phyloP scores from a whole-genome alignment of 1,140 invertebrate species.

The Thalassaphorura encarpata region DNA sequence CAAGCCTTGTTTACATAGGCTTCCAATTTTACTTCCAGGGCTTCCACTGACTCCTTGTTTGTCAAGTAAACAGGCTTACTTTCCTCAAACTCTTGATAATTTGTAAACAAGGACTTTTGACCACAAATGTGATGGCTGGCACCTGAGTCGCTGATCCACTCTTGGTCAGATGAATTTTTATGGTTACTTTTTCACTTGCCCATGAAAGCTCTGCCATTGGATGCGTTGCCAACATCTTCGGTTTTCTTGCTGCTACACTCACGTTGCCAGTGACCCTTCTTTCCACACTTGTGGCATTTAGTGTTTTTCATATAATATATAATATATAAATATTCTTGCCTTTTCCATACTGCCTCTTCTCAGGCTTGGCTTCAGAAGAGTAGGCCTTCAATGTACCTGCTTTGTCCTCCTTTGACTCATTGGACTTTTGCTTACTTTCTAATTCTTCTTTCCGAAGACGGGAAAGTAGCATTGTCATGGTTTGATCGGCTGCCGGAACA shows the following conservation, averaged over 20 bases:
- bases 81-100: neutral
- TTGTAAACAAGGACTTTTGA: slow-evolving; percentile 3
- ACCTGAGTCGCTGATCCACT: slow-evolving; percentile 1
- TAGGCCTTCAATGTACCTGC: too few species aligned
- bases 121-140: slow-evolving; percentile 13
- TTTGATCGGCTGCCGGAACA: slow-evolving; percentile 5
- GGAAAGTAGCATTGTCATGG: slow-evolving; percentile 3
- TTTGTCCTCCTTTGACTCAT: too few species aligned
- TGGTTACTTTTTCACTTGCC: neutral
- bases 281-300: neutral
- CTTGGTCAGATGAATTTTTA: neutral
- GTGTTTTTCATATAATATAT: neutral
- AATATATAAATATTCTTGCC: too few species aligned
- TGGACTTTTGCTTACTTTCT: too few species aligned
- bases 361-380: too few species aligned
- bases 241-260: neutral
- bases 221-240: neutral
- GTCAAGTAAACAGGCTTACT: neutral
- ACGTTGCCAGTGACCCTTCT: neutral
- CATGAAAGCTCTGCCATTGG: neutral
- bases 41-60: neutral
- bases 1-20: neutral
- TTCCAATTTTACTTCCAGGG: slow-evolving; percentile 7
- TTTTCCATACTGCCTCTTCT: too few species aligned
- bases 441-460: slow-evolving; percentile 8